These are phyloP conservation scores for Xiphophorus maculatus DNA, from an alignment of 2,113 vertebrate genomes.

Conservation along the genomic window DNA sequence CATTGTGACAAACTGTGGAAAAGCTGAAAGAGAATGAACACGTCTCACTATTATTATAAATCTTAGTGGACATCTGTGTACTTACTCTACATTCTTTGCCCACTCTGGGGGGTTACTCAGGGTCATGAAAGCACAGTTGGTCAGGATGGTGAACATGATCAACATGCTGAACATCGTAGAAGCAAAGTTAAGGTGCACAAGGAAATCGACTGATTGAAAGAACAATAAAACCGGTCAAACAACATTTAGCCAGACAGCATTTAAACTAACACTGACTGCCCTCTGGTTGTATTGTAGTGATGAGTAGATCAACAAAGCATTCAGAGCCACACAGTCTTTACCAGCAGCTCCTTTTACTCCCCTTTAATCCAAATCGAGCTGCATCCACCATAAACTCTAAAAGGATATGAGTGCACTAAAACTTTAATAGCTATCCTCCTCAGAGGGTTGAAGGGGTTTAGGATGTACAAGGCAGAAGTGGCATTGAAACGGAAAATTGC, in stretches of 20 bases:
- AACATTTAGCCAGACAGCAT: too few relatives aligned
- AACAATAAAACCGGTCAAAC: not conserved
- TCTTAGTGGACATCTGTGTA: constrained; percentile 30
- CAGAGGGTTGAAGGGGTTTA: constrained; percentile 96
- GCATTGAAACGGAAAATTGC: constrained; percentile 98
- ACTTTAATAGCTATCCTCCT: constrained; percentile 95
- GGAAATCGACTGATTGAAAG: not conserved
- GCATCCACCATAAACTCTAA: constrained; percentile 50
- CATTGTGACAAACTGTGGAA: too few relatives aligned
- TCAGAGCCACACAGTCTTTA: constrained; percentile 10
- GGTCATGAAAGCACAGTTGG: constrained; percentile 99
- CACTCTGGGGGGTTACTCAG: constrained; percentile 95
- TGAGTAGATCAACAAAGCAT: not conserved
- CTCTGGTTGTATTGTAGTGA: not conserved
- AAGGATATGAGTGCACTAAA: constrained; percentile 99
- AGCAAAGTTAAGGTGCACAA: constrained; percentile 85
- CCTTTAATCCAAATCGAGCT: constrained; percentile 45
- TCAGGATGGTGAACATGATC: constrained; percentile 99
- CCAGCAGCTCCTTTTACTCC: constrained; percentile 28
- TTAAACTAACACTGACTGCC: not conserved
- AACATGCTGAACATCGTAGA: constrained; percentile 96
- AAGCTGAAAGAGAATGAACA: too few relatives aligned
- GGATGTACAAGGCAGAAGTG: constrained; percentile 95
- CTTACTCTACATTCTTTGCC: constrained; percentile 99
- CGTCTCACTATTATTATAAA: not conserved